phyloP scores from a whole-genome alignment of 2,888 invertebrate species.

The Heteromurus nitidus region DNA sequence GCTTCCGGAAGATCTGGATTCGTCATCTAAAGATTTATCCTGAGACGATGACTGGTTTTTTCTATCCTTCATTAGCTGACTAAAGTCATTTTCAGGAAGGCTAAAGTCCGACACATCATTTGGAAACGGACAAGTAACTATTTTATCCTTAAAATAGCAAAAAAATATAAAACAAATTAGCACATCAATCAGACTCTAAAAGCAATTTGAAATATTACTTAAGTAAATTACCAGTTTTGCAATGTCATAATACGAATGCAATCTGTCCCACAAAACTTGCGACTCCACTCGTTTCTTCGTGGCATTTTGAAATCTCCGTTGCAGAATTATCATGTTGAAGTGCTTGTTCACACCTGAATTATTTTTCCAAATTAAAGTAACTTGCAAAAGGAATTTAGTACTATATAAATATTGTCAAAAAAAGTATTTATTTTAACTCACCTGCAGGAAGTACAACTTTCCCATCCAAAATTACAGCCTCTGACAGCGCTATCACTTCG shows the following conservation, averaged over 20 bases:
- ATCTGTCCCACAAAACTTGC: constrained; percentile 40
- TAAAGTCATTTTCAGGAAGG: constrained; percentile 47
- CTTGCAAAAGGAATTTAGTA: no score
- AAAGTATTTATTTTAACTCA: no score
- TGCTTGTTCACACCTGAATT: constrained; percentile 39
- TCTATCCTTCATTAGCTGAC: constrained; percentile 43
- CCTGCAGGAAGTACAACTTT: constrained; percentile 17
- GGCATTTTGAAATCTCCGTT: constrained; percentile 11
- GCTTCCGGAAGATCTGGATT: constrained; percentile 46
- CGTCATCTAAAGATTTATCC: constrained; percentile 44
- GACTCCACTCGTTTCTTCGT: constrained; percentile 35
- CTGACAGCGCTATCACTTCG: constrained; percentile 17
- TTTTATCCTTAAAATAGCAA: constrained; percentile 25
- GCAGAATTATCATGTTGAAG: constrained; percentile 40
- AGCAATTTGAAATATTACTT: constrained; percentile 9
- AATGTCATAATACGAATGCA: constrained; percentile 14
- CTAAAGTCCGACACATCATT: constrained; percentile 32
- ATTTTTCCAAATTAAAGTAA: no score
- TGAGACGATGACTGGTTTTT: constrained; percentile 39
- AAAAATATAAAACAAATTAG: neutral
- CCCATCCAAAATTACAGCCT: constrained; percentile 34
- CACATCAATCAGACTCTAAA: neutral
- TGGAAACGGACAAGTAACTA: constrained; percentile 28
- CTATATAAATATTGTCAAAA: no score
- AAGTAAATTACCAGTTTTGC: constrained; percentile 23